Evolutionary conservation across 2,797 vertebrate species (phyloP), one percentile per base, ranked within the genome.

Genomic region (Pelodytes ibericus): DNA sequence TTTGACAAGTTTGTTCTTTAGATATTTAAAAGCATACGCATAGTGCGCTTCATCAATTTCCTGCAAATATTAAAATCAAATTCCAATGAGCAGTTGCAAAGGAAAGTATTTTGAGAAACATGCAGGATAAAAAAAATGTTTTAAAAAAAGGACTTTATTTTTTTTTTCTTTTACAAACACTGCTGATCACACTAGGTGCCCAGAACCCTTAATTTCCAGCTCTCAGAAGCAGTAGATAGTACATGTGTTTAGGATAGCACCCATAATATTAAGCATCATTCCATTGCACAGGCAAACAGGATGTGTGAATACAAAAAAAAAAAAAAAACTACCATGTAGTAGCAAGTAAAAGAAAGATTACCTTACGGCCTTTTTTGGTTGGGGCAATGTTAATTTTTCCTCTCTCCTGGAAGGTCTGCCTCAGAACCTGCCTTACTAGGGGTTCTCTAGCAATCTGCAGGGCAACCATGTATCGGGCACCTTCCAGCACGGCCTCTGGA

Each of bases 331-430:
- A 47, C 22, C n/a, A n/a, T n/a, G n/a, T n/a, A n/a, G n/a, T n/a
- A n/a, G n/a, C n/a, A n/a, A n/a, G n/a, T n/a, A n/a, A n/a, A n/a
- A n/a, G n/a, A n/a, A 16, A 24, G 66, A 77, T 84, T 83, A 98
- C 97, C 93, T 99, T 99, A 86, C 96, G 97, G 80, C 98, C 97
- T 84, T 99, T 99, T 87, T 99, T 99, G 60, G 96, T 96, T 2
- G 98, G 98, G 57, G 91, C 92, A 87, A 95, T 95, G 86, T 99
- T 99, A 84, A 99, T 90, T 86, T 99, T 99, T 65, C 96, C 98
- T 85, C 97, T 91, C 80, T 99, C 98, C 84, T 99, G 97, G 83
- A 99, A 99, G 39, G 97, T 99, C 73, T 99, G 98, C 29, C 98
- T 91, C 72, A 99, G 91, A 59, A 99, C 98, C 63, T 99, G 97